A percentile compares a stretch with the other conserved stretches of the same genome.
Evolutionary conservation across 2,797 vertebrate genomes (phyloP).

Genomic region (Urocyon cinereoargenteus): DNA sequence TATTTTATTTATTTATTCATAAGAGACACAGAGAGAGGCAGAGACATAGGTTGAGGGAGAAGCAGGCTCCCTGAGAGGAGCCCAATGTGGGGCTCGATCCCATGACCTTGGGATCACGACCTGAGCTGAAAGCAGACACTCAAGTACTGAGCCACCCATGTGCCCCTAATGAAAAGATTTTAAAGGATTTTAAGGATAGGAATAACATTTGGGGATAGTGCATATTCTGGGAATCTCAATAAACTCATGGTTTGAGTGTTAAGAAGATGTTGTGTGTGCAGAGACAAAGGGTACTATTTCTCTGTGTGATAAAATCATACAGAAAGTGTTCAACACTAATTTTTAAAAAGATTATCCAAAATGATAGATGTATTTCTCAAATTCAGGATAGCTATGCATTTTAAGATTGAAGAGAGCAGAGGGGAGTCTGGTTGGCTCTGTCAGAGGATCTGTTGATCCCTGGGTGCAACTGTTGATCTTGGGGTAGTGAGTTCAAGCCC

Average conservation of each 20-base stretch:
- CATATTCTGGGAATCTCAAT: not conserved
- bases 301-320: not conserved
- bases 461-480: not conserved
- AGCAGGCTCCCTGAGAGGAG: too few species aligned
- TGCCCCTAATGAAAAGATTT: not conserved
- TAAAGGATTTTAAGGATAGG: not conserved
- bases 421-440: not conserved
- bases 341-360: slow-evolving; percentile 14
- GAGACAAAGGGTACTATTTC: not conserved
- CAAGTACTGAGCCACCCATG: too few species aligned
- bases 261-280: not conserved
- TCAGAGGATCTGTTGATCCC: not conserved
- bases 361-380: slow-evolving; percentile 2
- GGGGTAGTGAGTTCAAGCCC: not conserved
- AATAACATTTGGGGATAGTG: not conserved
- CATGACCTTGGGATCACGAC: too few species aligned
- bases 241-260: not conserved
- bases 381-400: not conserved
- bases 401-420: not conserved
- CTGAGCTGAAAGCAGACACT: too few species aligned
- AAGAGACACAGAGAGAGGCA: too few species aligned
- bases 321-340: not conserved
- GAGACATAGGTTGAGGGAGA: too few species aligned
- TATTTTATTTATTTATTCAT: too few species aligned
- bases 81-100: too few species aligned